Evolutionary conservation across 2,888 invertebrate genomes (phyloP).

Genomic region (Melanargia galathea): DNA sequence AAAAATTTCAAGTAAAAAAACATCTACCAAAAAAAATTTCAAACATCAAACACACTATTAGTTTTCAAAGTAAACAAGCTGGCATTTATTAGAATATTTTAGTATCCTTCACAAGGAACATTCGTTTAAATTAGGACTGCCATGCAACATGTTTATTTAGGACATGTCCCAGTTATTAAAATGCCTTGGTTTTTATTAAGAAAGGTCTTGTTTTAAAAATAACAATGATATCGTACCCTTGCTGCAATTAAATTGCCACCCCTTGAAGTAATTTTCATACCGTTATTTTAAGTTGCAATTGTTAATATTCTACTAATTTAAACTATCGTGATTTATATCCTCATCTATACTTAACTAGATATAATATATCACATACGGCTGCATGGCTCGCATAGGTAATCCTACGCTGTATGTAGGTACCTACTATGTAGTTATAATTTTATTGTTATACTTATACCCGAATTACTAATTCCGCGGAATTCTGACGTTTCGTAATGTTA

Average conservation of each 20-base stretch:
- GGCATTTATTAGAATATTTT: slow-evolving; percentile 20
- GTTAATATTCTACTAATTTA: too few species aligned
- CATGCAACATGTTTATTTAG: slow-evolving; percentile 4
- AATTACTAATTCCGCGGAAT: too few species aligned
- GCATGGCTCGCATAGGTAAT: too few species aligned
- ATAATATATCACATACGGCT: too few species aligned
- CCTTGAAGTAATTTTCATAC: not conserved
- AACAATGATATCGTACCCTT: not conserved
- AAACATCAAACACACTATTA: slow-evolving; percentile 25
- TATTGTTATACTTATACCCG: not conserved
- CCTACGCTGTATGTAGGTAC: too few species aligned
- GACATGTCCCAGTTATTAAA: slow-evolving; percentile 3
- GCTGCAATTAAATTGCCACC: not conserved
- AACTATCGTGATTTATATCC: too few species aligned
- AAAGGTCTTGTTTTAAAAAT: not conserved
- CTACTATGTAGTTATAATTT: too few species aligned
- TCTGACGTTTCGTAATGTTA: too few species aligned
- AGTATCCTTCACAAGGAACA: slow-evolving; percentile 44
- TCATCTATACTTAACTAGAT: too few species aligned
- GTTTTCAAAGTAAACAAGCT: slow-evolving; percentile 20
- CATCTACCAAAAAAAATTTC: slow-evolving; percentile 11
- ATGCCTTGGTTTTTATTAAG: not conserved
- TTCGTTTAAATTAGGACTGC: slow-evolving; percentile 55
- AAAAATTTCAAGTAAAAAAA: slow-evolving; percentile 18
- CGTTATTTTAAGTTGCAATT: too few species aligned